These are phyloP conservation scores for Ditylenchus weischeri DNA, from an alignment of 2,888 invertebrate genomes.

Conservation along the genomic window DNA sequence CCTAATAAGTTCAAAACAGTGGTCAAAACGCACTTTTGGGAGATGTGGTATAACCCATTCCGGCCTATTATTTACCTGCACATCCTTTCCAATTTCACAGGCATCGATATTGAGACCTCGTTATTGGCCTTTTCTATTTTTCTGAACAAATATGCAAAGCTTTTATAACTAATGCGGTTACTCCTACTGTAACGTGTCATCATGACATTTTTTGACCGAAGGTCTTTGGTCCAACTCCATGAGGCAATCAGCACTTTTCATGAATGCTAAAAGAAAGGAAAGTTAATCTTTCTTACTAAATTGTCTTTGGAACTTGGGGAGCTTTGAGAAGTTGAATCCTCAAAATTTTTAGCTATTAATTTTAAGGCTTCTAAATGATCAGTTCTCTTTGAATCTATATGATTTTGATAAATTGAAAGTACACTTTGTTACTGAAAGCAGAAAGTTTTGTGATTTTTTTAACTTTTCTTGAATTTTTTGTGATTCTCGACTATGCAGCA, in stretches of 20 bases:
- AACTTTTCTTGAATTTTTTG: too few relatives aligned
- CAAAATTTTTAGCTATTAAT: background rate
- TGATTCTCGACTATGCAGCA: too few relatives aligned
- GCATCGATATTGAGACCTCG: conserved; percentile 43
- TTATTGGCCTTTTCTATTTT: conserved; percentile 54
- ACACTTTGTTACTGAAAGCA: too few relatives aligned
- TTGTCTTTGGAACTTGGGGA: conserved; percentile 11
- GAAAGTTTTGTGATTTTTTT: too few relatives aligned
- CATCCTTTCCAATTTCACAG: conserved; percentile 52
- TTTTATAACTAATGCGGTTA: background rate
- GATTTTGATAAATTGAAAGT: too few relatives aligned
- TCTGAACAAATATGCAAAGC: conserved; percentile 50
- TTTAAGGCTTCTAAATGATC: background rate
- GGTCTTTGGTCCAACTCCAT: conserved; percentile 57
- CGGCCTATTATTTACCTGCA: too few relatives aligned
- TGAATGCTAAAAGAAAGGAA: conserved; percentile 48
- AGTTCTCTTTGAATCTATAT: background rate
- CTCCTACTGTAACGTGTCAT: background rate
- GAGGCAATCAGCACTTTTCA: conserved; percentile 57
- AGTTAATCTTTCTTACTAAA: conserved; percentile 6
- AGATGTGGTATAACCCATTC: too few relatives aligned
- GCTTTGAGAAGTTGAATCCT: conserved; percentile 11
- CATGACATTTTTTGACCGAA: conserved; percentile 51
- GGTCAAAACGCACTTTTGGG: too few relatives aligned
- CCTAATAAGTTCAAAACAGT: too few relatives aligned